These are phyloP conservation scores for Cranoglanis bouderius DNA, from an alignment of 2,113 vertebrate genomes.

Conservation along the genomic window DNA sequence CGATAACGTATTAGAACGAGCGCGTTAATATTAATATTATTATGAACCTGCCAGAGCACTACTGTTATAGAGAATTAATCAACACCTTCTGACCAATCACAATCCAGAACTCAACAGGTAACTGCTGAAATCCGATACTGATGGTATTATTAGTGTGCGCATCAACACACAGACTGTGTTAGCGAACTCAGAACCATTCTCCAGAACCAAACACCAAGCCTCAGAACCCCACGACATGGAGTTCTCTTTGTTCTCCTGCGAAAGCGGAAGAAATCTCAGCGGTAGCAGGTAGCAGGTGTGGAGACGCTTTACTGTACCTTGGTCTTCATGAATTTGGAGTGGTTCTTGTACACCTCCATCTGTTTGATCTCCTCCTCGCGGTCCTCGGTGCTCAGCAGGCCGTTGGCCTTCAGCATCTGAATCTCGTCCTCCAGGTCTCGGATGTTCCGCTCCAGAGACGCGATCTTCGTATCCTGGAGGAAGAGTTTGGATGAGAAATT, in stretches of 20 bases:
- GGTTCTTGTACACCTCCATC: slow-evolving; percentile 99
- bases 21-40: too few relatives aligned
- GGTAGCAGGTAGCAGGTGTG: too few relatives aligned
- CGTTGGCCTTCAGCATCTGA: slow-evolving; percentile 98
- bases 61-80: too few relatives aligned
- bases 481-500: slow-evolving; percentile 67
- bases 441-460: slow-evolving; percentile 96
- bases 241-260: background rate
- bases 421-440: slow-evolving; percentile 99
- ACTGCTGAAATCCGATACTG: background rate
- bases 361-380: slow-evolving; percentile 99
- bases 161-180: background rate
- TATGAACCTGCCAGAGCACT: background rate
- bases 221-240: too few relatives aligned
- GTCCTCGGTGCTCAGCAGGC: slow-evolving; percentile 92
- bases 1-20: background rate
- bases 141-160: background rate
- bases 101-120: background rate
- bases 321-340: slow-evolving; percentile 99
- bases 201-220: background rate
- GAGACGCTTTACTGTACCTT: slow-evolving; percentile 84
- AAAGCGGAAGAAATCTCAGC: background rate
- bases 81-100: background rate
- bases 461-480: slow-evolving; percentile 96
- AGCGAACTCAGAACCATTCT: background rate